Evolutionary conservation across 2,888 invertebrate species (phyloP), one percentile per base, ranked within the genome.

Genomic region (Drosophila neonasuta): DNA sequence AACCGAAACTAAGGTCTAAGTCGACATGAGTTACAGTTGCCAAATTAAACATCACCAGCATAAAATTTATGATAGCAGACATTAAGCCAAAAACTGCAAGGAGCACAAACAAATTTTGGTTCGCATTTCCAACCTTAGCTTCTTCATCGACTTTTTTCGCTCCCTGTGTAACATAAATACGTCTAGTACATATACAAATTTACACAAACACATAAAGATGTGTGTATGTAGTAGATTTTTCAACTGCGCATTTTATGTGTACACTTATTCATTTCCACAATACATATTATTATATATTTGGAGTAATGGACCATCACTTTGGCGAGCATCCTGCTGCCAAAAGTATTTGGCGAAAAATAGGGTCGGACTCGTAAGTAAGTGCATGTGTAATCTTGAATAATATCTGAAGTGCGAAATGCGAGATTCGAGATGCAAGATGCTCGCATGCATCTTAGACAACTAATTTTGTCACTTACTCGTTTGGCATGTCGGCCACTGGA

Each of bases 41-140:
- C 80, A 88, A 88, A 88, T 88, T 88, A 88, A 88, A 88, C 88
- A 88, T 88, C 87, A 87, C 75, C 71, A 74, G 64, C 82, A 78
- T 79, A 74, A 80, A 88, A 88, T 88, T 88, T 88, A 88, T 88
- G 87, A 87, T 77, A 75, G 73, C 75, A 77, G 72, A 65, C 77
- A 85, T 82, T 82, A 87, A 77, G 72, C 70, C 71, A 61, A 65
- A 51, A 54, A 42, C 59, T 76, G 57, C 34, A 58, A 54, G 64
- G 34, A 51, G 58, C 46, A 48, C 36, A 80, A 75, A 61, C 64
- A 74, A 70, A 81, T 76, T 66, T 75, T 52, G 55, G 15, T 48
- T 46, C 51, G 34, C 59, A 56, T 49, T 48, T 59, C 17, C 48
- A 45, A 45, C 32, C 41, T 49, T 44, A 24, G 13, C 45, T 42